phyloP scores from a whole-genome alignment of 2,113 vertebrate genomes.

The Thamnaconus septentrionalis region DNA sequence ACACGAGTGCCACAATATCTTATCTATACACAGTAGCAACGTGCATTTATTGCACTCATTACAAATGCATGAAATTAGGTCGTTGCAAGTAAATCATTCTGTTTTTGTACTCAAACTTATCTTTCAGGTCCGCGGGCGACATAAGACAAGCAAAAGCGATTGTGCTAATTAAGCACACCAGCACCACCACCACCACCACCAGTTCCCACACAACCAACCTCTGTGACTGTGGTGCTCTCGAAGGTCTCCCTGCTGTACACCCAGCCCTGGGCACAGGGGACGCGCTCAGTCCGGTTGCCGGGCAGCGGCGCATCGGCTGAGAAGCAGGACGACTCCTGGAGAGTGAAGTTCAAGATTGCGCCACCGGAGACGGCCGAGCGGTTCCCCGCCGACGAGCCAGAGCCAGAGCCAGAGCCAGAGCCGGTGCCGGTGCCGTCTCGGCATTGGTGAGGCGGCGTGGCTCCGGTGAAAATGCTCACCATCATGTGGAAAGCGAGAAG shows the following conservation, averaged over 20 bases:
- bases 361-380: neutral
- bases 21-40: no score
- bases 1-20: no score
- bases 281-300: slow-evolving; percentile 47
- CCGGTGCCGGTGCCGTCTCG: slow-evolving; percentile 12
- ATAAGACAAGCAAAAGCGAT: no score
- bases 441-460: slow-evolving; percentile 67
- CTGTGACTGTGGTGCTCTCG: slow-evolving; percentile 70
- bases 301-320: neutral
- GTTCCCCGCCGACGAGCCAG: slow-evolving; percentile 17
- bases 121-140: no score
- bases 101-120: no score
- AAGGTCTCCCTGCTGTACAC: slow-evolving; percentile 68
- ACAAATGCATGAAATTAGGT: no score
- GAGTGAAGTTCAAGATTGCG: slow-evolving; percentile 46
- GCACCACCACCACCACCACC: neutral
- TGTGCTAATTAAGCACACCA: neutral
- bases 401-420: slow-evolving; percentile 6
- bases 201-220: slow-evolving; percentile 50
- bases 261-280: slow-evolving; percentile 66
- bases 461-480: slow-evolving; percentile 75
- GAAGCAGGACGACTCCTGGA: slow-evolving; percentile 41
- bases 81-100: no score
- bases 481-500: slow-evolving; percentile 76
- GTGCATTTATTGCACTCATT: no score